phyloP scores from a whole-genome alignment of 2,113 vertebrate genomes.

The Megalops atlanticus region DNA sequence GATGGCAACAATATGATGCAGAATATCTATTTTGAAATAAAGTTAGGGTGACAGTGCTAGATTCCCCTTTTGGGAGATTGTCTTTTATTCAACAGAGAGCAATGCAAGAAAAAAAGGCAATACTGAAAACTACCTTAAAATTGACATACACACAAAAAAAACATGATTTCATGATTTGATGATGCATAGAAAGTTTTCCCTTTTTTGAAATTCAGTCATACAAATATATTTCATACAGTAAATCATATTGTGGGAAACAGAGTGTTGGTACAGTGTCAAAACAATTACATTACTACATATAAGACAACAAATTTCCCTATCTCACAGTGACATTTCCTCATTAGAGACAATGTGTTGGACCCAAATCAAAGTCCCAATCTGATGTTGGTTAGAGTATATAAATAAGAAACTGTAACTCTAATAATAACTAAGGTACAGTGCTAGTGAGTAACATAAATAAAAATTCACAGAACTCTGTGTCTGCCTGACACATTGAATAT shows the following conservation, averaged over 20 bases:
- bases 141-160: slow-evolving; percentile 39
- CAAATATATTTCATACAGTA: slow-evolving; percentile 57
- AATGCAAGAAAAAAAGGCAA: slow-evolving; percentile 8
- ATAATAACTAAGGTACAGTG: background rate
- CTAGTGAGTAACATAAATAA: slow-evolving; percentile 10
- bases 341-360: slow-evolving; percentile 24
- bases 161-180: too few relatives aligned
- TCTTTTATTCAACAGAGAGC: slow-evolving; percentile 22
- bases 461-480: slow-evolving; percentile 58
- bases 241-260: slow-evolving; percentile 49
- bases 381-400: background rate
- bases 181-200: slow-evolving; percentile 19
- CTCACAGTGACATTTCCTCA: slow-evolving; percentile 30
- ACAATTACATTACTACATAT: slow-evolving; percentile 33
- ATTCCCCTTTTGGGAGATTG: slow-evolving; percentile 6
- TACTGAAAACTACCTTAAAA: slow-evolving; percentile 49
- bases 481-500: slow-evolving; percentile 41
- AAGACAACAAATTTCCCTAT: background rate
- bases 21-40: background rate
- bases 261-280: slow-evolving; percentile 63
- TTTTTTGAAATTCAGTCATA: slow-evolving; percentile 38
- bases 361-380: slow-evolving; percentile 11
- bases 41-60: background rate
- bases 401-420: slow-evolving; percentile 4
- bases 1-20: background rate